Conservation (phyloP, 2,113 vertebrate genomes). For the Papio anubis region DNA sequence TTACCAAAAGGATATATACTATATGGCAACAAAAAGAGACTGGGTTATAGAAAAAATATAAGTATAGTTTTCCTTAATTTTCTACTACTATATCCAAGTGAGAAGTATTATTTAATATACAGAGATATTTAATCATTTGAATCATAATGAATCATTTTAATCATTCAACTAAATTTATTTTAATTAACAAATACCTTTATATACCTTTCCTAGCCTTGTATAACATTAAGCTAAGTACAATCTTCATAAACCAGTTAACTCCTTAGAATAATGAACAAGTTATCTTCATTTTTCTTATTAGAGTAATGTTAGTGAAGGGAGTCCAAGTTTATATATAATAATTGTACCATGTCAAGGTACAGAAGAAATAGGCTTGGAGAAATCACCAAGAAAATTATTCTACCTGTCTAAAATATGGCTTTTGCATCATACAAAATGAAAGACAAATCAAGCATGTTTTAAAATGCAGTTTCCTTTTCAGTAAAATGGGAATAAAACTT, state of each 20-base stretch:
- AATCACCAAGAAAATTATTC: constrained; percentile 9
- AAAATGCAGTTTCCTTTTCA: not conserved
- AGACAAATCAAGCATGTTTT: not conserved
- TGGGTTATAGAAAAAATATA: not conserved
- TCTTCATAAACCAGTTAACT: constrained; percentile 48
- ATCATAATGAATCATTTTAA: constrained; percentile 27
- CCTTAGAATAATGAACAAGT: constrained; percentile 40
- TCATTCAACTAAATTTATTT: constrained; percentile 32
- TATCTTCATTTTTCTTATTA: constrained; percentile 59
- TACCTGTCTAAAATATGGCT: not conserved
- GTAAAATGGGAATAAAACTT: not conserved
- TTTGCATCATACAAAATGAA: not conserved
- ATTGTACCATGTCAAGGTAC: not conserved
- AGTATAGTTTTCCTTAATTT: constrained; percentile 30
- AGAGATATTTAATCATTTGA: not conserved
- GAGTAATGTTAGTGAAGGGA: not conserved
- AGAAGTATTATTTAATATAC: constrained; percentile 52
- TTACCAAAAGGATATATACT: not conserved
- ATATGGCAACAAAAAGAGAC: not conserved
- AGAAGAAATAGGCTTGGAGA: not conserved
- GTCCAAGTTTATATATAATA: constrained; percentile 28
- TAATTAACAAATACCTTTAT: constrained; percentile 60
- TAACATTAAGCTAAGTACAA: constrained; percentile 53
- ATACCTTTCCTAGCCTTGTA: not conserved
- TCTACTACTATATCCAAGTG: not conserved